Conservation (phyloP, 2,113 vertebrate genomes). For the Xiphias gladius region DNA sequence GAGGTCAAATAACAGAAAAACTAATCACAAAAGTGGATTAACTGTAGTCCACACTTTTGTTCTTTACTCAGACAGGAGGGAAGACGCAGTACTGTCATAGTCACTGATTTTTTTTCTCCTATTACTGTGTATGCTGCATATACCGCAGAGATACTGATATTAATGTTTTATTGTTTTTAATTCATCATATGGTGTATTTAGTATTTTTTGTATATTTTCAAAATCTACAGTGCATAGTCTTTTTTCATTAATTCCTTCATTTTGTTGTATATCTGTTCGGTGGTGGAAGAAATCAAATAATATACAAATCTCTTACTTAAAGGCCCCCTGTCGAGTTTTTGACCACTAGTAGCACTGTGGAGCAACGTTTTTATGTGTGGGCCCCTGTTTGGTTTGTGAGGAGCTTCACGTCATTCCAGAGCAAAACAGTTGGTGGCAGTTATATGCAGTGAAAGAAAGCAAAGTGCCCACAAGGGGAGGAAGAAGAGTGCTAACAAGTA, state of each 20-base stretch:
- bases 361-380: too few relatives aligned
- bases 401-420: not conserved
- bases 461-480: not conserved
- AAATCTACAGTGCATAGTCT: not conserved
- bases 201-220: not conserved
- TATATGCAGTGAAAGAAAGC: not conserved
- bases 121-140: not conserved
- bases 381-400: too few relatives aligned
- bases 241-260: not conserved
- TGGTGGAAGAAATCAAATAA: not conserved
- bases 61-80: constrained; percentile 9
- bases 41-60: constrained; percentile 1
- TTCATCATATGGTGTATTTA: not conserved
- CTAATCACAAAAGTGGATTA: constrained; percentile 42
- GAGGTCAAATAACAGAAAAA: constrained; percentile 51
- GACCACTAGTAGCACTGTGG: not conserved
- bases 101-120: not conserved
- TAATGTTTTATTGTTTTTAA: not conserved
- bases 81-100: not conserved
- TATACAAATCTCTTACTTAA: not conserved
- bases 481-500: not conserved
- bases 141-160: not conserved
- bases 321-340: not conserved
- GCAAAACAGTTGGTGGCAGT: not conserved
- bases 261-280: not conserved